Evolutionary conservation across 2,113 vertebrate species (phyloP).

Genomic region (Epinephelus lanceolatus): DNA sequence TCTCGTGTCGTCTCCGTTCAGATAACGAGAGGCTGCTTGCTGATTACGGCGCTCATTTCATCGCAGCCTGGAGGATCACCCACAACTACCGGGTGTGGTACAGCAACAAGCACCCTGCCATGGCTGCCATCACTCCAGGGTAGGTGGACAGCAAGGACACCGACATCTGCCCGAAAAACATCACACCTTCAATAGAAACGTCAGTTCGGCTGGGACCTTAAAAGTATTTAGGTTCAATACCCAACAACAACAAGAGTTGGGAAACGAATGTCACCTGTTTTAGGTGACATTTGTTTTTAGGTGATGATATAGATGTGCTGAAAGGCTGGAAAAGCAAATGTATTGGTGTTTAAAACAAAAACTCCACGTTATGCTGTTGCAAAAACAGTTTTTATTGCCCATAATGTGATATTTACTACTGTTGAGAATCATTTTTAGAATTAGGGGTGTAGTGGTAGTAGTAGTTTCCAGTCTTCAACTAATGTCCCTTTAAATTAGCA

Average conservation of each 20-base stretch:
- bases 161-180: too few species aligned
- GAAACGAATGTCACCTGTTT: not conserved
- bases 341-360: not conserved
- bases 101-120: slow-evolving; percentile 93
- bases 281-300: too few species aligned
- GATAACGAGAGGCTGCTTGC: slow-evolving; percentile 93
- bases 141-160: slow-evolving; percentile 71
- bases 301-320: not conserved
- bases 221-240: not conserved
- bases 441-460: too few species aligned
- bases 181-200: not conserved
- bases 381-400: too few species aligned
- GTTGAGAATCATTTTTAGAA: too few species aligned
- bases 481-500: too few species aligned
- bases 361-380: not conserved
- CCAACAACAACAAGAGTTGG: not conserved
- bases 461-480: too few species aligned
- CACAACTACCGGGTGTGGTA: slow-evolving; percentile 97
- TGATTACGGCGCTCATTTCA: slow-evolving; percentile 91
- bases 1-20: slow-evolving; percentile 57
- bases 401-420: too few species aligned
- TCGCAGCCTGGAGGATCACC: slow-evolving; percentile 93
- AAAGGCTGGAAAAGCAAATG: not conserved
- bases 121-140: slow-evolving; percentile 92
- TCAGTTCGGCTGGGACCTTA: too few species aligned